These are phyloP conservation scores for Oceanodroma leucorhoa DNA, from an alignment of 2,797 vertebrate species.

Conservation along the genomic window DNA sequence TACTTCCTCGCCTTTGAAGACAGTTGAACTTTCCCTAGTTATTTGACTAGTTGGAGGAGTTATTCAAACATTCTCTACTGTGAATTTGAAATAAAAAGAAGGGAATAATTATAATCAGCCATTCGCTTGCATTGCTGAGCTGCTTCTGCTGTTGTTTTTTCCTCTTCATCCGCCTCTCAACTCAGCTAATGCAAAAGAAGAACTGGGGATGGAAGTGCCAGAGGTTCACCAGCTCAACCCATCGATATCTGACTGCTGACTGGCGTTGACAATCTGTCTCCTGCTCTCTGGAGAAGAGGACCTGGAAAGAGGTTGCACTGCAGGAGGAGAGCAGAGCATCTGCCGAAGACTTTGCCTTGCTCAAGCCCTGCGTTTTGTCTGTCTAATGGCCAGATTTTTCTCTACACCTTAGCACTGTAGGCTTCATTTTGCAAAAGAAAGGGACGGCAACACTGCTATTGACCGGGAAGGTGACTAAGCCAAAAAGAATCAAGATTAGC, in stretches of 20 bases:
- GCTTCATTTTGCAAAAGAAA: background rate
- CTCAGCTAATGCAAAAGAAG: background rate
- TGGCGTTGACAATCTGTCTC: background rate
- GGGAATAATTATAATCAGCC: constrained; percentile 28
- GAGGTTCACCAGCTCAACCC: background rate
- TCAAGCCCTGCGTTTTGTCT: background rate
- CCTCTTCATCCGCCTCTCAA: background rate
- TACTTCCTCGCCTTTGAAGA: constrained; percentile 28
- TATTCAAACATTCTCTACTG: constrained; percentile 44
- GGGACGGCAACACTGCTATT: background rate
- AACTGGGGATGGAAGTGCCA: background rate
- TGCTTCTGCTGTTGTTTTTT: background rate
- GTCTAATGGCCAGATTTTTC: background rate
- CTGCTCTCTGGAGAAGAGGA: background rate
- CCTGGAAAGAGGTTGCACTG: background rate
- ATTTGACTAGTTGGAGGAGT: constrained; percentile 20
- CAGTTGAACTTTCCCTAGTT: constrained; percentile 24
- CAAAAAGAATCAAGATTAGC: background rate
- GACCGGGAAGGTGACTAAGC: background rate
- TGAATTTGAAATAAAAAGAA: constrained; percentile 15
- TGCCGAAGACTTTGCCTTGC: background rate
- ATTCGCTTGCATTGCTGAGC: background rate
- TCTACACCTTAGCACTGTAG: background rate
- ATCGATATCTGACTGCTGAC: background rate
- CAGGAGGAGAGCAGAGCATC: background rate